Evolutionary conservation across 1,140 invertebrate genomes (phyloP), one percentile per base, ranked within the genome.

Genomic region (Aphaenogaster ashmeadi): DNA sequence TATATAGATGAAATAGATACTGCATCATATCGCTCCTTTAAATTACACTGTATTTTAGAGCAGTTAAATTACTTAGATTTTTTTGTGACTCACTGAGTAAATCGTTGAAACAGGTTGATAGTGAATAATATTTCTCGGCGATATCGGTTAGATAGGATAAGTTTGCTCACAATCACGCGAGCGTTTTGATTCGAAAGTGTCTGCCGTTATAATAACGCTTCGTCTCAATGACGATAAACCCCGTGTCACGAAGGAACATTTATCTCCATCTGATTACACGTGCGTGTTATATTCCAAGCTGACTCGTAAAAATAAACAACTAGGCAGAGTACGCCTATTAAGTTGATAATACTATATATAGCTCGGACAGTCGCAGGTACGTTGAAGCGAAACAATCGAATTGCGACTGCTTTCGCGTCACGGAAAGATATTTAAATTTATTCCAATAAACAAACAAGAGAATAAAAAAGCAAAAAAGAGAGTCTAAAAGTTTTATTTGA

Each of bases 301-400:
- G 80, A 83, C 67, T 60, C 69, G 80, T 64, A 84, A 75, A 84
- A 84, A 84, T 84, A 75, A 84, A 50, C 41, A 36, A 33, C 69
- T 50, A 60, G 41, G 18, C 38, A 47, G 27, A 60, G 7, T 38
- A 33, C 33, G 18, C 33, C n/a, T 75, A 84, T 84, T 84, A 84
- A 84, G 41, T 54, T 74, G 80, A 74, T 52, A 84, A 84, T 54
- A 33, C 54, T 83, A 50, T 74, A 74, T 74, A 75, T 74, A 84
- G 27, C 41, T 44, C 13, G 3, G 21, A 84, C 36, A 60, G 27
- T 50, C 54, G 27, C 41, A 75, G 56, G n/a, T 75, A 60, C 5
- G 27, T 81, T 71, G 56, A 67, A 66, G 21, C 54, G 38, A 62
- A 38, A n/a, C 21, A 38, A 27, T 8, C 5, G 41, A 38, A 56